Base-by-base conservation (phyloP, 2,113 vertebrate species). In the Gadus macrocephalus region DNA sequence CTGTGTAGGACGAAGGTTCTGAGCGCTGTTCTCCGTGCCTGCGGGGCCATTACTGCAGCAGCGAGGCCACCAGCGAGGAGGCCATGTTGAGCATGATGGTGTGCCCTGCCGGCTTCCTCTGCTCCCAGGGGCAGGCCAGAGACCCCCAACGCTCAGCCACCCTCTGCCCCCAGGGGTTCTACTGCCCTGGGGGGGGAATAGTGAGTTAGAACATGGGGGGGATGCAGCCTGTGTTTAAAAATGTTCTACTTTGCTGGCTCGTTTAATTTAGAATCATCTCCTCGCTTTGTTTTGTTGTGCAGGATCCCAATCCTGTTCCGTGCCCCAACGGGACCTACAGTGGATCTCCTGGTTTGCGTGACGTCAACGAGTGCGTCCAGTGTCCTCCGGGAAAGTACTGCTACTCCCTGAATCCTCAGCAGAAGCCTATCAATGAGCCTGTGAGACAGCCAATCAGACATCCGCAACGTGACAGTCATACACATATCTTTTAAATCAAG, bases 301-400 rank as follows among this genome's bases (percentile, higher is more conserved):
- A 95, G 95, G 89, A 91, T 62, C 91, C 91, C 3, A 91, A 89
- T 35, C 92, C 91, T 1, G 80, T 89, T 65, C 89, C 93, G 2
- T 96, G 95, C 71, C 94, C 94, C 4, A 95, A 92, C 53, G 95
- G 95, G 55, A 96, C 94, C 7, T 96, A 91, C 7, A 64, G 93
- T 15, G 87, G 79, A 19, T 83, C 75, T 58, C 89, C 88, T 19
- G 95, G 94, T 20, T 83, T 95, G 5, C 85, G 91, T 67, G 87
- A 92, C 0, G 67, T 84, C 67, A 90, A 81, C 0, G 93, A 92
- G 3, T 96, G 95, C 69, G 72, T 72, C 0, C 76, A 42, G 0
- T 96, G 95, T 83, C 94, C 95, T 0, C 68, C 78, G 61, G 93
- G 94, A 62, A 90, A 89, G 58, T 95, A 91, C 67, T 96, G 95